Conservation (phyloP, 2,113 vertebrate species). For the Steatornis caripensis region DNA sequence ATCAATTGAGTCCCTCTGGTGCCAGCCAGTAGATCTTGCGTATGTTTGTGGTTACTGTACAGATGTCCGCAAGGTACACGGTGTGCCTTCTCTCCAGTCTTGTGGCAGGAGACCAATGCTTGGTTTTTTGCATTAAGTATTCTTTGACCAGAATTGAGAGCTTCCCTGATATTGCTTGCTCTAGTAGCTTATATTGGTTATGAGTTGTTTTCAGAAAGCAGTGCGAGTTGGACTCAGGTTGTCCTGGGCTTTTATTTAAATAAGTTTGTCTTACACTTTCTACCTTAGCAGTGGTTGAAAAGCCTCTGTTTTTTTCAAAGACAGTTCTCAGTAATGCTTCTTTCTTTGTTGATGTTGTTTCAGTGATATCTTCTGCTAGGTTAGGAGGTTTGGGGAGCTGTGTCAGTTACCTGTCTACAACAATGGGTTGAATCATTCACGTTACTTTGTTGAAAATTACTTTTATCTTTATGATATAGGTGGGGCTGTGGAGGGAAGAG, state of each 20-base stretch:
- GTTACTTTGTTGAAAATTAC: neutral
- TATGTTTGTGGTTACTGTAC: neutral
- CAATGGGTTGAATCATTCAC: neutral
- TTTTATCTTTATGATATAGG: neutral
- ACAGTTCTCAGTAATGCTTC: neutral
- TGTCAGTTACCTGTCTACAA: neutral
- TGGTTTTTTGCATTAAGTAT: neutral
- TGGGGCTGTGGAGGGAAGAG: neutral
- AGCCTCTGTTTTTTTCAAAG: neutral
- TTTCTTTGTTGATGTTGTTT: neutral
- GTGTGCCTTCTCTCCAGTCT: neutral
- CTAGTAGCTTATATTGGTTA: neutral
- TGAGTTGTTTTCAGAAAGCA: neutral
- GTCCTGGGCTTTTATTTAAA: neutral
- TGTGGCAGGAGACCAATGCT: neutral
- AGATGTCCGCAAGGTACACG: neutral
- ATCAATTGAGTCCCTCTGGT: accelerated
- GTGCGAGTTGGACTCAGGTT: neutral
- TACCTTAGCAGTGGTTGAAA: neutral
- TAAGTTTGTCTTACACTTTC: neutral
- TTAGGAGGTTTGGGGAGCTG: neutral
- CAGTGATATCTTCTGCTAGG: neutral
- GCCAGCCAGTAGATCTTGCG: neutral
- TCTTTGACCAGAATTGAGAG: neutral
- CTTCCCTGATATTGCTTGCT: neutral